A percentile compares a stretch with the other conserved stretches of the same genome.
These are phyloP conservation scores for Plagiodera versicolora DNA, from an alignment of 2,888 invertebrate species.

Conservation along the genomic window DNA sequence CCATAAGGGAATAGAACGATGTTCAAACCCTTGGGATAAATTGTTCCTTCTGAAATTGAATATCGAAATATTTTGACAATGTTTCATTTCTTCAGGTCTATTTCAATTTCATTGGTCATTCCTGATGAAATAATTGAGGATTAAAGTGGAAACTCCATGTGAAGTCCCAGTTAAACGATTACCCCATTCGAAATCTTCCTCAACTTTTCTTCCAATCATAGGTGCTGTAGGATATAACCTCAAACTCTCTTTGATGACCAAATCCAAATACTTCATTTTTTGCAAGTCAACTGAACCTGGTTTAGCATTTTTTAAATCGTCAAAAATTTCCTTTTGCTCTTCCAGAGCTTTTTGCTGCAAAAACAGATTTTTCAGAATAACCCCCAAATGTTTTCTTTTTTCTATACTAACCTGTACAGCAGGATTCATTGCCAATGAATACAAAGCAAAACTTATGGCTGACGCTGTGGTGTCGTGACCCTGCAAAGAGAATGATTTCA, in stretches of 20 bases:
- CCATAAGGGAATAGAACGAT: slow-evolving; percentile 54
- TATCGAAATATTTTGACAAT: no score
- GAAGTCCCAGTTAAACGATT: background rate
- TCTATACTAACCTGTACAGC: slow-evolving; percentile 49
- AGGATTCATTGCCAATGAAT: slow-evolving; percentile 52
- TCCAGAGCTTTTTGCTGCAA: slow-evolving; percentile 51
- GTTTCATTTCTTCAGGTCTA: no score
- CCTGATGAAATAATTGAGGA: no score
- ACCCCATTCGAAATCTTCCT: slow-evolving; percentile 44
- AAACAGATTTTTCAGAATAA: background rate
- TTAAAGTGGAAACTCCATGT: no score
- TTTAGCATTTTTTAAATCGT: slow-evolving; percentile 32
- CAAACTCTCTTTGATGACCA: slow-evolving; percentile 59
- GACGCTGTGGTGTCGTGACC: slow-evolving; percentile 58
- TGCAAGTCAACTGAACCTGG: slow-evolving; percentile 51
- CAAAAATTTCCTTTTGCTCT: slow-evolving; percentile 51
- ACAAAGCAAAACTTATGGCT: slow-evolving; percentile 54
- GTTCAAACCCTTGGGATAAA: slow-evolving; percentile 50
- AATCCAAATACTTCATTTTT: slow-evolving; percentile 60
- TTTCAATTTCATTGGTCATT: no score
- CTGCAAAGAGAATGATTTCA: slow-evolving; percentile 40
- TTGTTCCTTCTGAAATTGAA: slow-evolving; percentile 33
- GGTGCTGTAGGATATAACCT: slow-evolving; percentile 61
- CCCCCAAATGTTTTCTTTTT: background rate
- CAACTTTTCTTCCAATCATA: slow-evolving; percentile 53